A percentile compares a stretch with the other conserved stretches of the same genome.
Conservation (phyloP, 2,888 invertebrate genomes). For the Drosophila rubida region DNA sequence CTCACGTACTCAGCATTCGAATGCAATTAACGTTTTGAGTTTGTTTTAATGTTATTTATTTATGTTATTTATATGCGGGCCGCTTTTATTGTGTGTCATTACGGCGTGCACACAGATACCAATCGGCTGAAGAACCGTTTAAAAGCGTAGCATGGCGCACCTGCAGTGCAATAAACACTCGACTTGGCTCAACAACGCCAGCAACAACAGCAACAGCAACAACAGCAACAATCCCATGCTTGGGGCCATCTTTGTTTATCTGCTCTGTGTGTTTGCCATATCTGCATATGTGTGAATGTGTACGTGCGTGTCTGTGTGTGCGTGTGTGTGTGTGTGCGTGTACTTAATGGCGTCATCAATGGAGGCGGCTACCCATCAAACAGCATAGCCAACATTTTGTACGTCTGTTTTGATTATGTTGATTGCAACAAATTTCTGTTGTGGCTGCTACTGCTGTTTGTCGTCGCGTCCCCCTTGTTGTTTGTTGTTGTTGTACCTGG, state of each 20-base stretch:
- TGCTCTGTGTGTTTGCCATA: conserved; percentile 17
- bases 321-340: conserved; percentile 20
- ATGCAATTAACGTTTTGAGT: conserved; percentile 68
- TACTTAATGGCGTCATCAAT: conserved; percentile 65
- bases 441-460: conserved; percentile 7
- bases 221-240: neutral
- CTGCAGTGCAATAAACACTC: conserved; percentile 71
- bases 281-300: conserved; percentile 6
- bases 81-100: conserved; percentile 55
- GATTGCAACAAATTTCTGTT: conserved; percentile 69
- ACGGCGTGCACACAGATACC: conserved; percentile 30
- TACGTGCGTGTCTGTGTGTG: conserved; percentile 7
- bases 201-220: conserved; percentile 16
- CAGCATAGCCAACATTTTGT: conserved; percentile 46
- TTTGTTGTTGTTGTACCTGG: conserved; percentile 28
- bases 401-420: conserved; percentile 75
- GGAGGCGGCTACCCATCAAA: conserved; percentile 43
- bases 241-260: conserved; percentile 46
- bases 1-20: conserved; percentile 59
- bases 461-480: conserved; percentile 25
- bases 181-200: conserved; percentile 31
- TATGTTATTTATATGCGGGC: conserved; percentile 60
- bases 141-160: conserved; percentile 57
- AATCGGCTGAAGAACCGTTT: conserved; percentile 64
- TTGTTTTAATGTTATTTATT: conserved; percentile 68